Evolutionary conservation across 2,113 vertebrate genomes (phyloP).

Genomic region (Muntiacus reevesi): DNA sequence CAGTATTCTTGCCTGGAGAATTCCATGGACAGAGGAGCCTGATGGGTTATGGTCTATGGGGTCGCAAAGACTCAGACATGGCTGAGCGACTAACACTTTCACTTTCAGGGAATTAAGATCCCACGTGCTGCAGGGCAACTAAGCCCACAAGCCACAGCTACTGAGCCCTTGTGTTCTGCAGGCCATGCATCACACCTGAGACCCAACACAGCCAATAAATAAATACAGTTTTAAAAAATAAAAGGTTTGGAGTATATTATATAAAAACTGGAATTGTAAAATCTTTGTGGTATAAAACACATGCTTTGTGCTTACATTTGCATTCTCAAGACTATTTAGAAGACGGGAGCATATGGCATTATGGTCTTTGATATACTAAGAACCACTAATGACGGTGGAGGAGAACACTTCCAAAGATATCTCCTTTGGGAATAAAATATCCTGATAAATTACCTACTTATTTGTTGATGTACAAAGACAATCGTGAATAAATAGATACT

Average conservation of each 20-base stretch:
- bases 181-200: not conserved
- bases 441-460: not conserved
- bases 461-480: not conserved
- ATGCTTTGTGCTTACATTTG: not conserved
- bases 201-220: not conserved
- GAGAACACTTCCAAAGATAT: not conserved
- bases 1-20: not conserved
- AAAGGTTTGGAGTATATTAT: not conserved
- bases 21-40: not conserved
- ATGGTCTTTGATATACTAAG: not conserved
- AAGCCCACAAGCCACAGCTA: fast-evolving
- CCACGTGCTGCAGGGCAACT: not conserved
- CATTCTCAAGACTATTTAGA: not conserved
- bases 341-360: not conserved
- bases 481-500: not conserved
- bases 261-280: not conserved
- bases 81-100: not conserved
- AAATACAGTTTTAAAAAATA: not conserved
- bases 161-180: not conserved
- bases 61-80: not conserved
- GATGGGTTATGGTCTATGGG: not conserved
- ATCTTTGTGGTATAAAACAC: not conserved
- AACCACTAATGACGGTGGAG: not conserved
- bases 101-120: not conserved
- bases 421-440: not conserved